Base-by-base conservation (phyloP, 2,888 invertebrate genomes). In the Ceriagrion tenellum region DNA sequence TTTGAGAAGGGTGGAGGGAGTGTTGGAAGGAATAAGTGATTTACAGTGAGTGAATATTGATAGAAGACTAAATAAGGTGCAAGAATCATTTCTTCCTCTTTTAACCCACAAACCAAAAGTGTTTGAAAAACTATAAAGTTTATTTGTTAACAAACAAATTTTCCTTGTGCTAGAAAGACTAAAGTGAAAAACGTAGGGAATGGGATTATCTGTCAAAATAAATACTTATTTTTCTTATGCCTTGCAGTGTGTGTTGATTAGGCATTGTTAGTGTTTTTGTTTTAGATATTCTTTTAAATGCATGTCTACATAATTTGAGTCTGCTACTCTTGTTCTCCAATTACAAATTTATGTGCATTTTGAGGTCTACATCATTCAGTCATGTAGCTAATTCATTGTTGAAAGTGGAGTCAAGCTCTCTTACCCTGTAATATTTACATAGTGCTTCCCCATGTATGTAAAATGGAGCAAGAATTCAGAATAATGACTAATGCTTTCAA, bases 41-140 rank as follows among this genome's bases (percentile, higher is more conserved):
- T 30, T 18, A 81, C 18, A 16, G 16, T 81, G 81, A 18, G 81
- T 35, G 35, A 81, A 26, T 69, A n/a, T n/a, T 3, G 12, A 0
- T 81, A 35, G 35, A 81, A 81, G 81, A 81, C 81, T 81, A 81
- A n/a, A 91, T 18, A 91, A 63, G 93, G 93, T 35, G n/a, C 69
- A 69, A 74, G 47, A 93, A 74, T n/a, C 47, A 69, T 93, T 69
- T n/a, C n/a, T 69, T 93, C 93, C 69, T 93, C 40, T 47, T 93
- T 69, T 93, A 47, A 69, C 30, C 81, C n/a, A 35, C 81, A 81
- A 81, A 47, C 47, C 47, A 93, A 4, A 69, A 93, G 93, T 93
- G 93, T 93, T 93, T 81, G 12, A 69, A 47, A n/a, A 35, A 8
- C 55, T 93, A 69, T 74, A 13, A 93, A 26, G 10, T 47, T 69